Base-by-base conservation (phyloP, 2,888 invertebrate genomes). In the Drosophila aldrichi region DNA sequence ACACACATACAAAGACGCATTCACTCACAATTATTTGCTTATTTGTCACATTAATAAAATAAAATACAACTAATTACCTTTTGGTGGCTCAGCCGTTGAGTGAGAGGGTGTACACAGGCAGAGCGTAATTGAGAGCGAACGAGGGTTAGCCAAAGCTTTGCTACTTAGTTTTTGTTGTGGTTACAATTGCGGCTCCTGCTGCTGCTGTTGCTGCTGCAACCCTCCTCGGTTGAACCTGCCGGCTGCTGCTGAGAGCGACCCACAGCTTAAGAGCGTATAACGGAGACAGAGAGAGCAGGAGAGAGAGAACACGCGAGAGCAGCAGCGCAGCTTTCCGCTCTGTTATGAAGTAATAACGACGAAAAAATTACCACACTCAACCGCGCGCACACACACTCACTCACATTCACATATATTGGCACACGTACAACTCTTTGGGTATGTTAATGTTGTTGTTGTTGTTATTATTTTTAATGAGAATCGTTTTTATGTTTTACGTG, bases 291-390 rank as follows among this genome's bases (percentile, higher is more conserved):
- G 10, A n/a, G 18, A 29, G 62, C 4, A 9, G 2, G 10, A 12
- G 12, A 29, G 48, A 32, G 63, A 25, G 69, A 34, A 62, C 25
- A 48, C 38, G 18, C 2, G 38, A 54, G 61, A 58, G 67, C 55
- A 54, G 46, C 32, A 52, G 43, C 44, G 18, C 34, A 48, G 56
- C 41, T 38, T 34, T 59, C 38, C 63, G 74, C 79, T 71, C 69
- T 82, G 74, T 87, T 86, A 83, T 82, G 82, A 82, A 82, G 84
- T 83, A 84, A 84, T 79, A 81, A 82, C 66, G 74, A 71, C 69
- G 70, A 77, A 79, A 78, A 74, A 72, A 74, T 68, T 70, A 74
- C 70, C 77, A 67, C 73, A 78, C 69, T 69, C 60, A 51, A 59
- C 41, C 20, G 25, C 43, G n/a, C 56, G 3, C 32, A 44, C 55